Evolutionary conservation across 2,888 invertebrate species (phyloP).

Genomic region (Thymelicus sylvestris): DNA sequence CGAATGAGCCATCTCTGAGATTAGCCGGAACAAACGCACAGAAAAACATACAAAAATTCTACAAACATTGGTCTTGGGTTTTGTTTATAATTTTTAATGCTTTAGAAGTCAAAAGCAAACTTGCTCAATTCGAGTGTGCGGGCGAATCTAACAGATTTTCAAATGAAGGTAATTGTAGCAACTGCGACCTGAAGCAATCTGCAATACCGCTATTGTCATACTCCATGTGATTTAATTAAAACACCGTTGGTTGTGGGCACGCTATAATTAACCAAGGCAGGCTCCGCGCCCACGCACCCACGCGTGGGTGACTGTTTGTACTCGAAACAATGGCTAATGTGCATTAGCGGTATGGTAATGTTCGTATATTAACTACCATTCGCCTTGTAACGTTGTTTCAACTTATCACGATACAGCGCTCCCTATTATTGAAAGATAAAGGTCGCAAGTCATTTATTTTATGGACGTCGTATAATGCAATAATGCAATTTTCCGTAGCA

Average conservation of each 20-base stretch:
- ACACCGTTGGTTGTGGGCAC: conserved; percentile 29
- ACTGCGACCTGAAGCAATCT: no score
- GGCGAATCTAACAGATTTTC: no score
- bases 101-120: no score
- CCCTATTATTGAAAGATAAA: neutral
- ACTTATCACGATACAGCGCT: neutral
- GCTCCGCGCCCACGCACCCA: conserved; percentile 18
- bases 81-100: no score
- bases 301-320: conserved; percentile 35
- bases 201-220: conserved; percentile 22
- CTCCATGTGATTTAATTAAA: conserved; percentile 29
- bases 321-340: conserved; percentile 46
- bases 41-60: no score
- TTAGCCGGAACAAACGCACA: no score
- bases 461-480: conserved; percentile 21
- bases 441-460: conserved; percentile 37
- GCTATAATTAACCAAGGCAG: conserved; percentile 31
- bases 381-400: conserved; percentile 18
- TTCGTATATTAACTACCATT: conserved; percentile 33
- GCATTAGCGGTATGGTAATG: conserved; percentile 46
- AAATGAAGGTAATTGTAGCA: neutral
- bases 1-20: no score
- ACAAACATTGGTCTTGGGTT: no score
- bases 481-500: neutral
- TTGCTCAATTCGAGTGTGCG: no score